Base-by-base conservation (phyloP, 2,113 vertebrate genomes). In the Diadophis punctatus region DNA sequence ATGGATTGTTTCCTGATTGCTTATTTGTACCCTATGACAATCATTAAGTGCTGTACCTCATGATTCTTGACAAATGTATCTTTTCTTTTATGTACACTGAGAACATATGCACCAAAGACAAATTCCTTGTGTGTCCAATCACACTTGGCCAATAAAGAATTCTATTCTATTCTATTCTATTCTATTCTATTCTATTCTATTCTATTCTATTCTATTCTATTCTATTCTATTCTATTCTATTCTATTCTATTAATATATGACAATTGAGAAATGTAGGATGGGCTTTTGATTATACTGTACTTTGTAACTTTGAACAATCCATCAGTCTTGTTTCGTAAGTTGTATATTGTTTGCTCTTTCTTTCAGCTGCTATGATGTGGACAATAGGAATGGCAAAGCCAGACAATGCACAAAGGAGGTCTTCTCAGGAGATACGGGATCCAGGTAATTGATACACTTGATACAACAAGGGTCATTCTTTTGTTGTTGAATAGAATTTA, bases 291-390 rank as follows among this genome's bases (percentile, higher is more conserved):
- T 46, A 55, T n/a, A 68, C 11, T 46, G 53, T 56, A 68, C 11
- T 85, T 12, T 91, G 23, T 56, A 27, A 8, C 20, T 52, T 63
- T 23, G 22, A 60, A 34, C 58, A 51, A 48, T 52, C n/a, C 48
- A 63, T 20, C 22, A 27, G 12, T 9, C 9, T 88, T 53, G 20
- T 89, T 58, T 49, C 27, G 12, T 3, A 0, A 0, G 55, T 92
- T 91, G 0, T 52, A 91, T 93, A 68, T 27, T 86, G 20, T 52
- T 14, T 23, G 52, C 4, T 94, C 88, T 95, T 87, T 86, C 58
- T 63, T 92, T 12, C 93, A 99, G 99, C 99, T 20, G 98, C 99
- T 95, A 99, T 99, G 99, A 96, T 99, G 74, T 99, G 99, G 99
- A 98, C 98, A 6, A 98, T 99, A 91, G 98, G 98, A 91, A 99